phyloP scores from a whole-genome alignment of 92 coral and sea anemone species.

The Actinernus sp. region DNA sequence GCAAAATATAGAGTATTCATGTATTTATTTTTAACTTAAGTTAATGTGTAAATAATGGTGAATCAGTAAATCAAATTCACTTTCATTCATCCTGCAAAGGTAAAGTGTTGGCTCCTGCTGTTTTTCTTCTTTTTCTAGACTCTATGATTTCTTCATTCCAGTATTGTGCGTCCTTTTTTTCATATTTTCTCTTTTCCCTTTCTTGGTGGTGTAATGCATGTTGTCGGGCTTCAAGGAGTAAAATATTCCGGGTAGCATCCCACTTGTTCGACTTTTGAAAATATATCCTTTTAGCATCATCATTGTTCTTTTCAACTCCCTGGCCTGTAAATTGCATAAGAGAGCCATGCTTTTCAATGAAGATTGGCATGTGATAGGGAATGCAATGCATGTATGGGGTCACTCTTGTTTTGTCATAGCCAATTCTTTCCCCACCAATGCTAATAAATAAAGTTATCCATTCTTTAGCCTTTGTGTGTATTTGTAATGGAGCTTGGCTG shows the following conservation, averaged over 20 bases:
- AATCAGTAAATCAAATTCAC: too few relatives aligned
- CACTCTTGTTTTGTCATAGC: conserved; percentile 14
- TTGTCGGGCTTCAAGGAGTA: conserved; percentile 47
- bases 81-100: too few relatives aligned
- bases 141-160: conserved; percentile 16
- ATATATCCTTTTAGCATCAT: conserved; percentile 33
- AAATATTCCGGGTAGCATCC: conserved; percentile 57
- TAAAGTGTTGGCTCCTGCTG: too few relatives aligned
- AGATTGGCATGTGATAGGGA: conserved; percentile 27
- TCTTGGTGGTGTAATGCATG: conserved; percentile 37
- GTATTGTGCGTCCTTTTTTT: conserved; percentile 25
- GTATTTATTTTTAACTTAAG: too few relatives aligned
- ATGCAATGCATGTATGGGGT: conserved; percentile 54
- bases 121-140: conserved; percentile 11
- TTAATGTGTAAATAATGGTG: too few relatives aligned
- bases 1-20: too few relatives aligned
- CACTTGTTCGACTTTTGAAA: conserved; percentile 39
- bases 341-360: background rate
- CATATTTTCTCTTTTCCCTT: conserved; percentile 35
- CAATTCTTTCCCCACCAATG: conserved; percentile 6
- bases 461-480: conserved; percentile 9
- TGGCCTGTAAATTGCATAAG: conserved; percentile 37
- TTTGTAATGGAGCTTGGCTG: background rate
- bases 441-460: conserved; percentile 27
- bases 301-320: conserved; percentile 50